Evolutionary conservation across 2,113 vertebrate genomes (phyloP), one percentile per base, ranked within the genome.

Genomic region (Manacus vitellinus): DNA sequence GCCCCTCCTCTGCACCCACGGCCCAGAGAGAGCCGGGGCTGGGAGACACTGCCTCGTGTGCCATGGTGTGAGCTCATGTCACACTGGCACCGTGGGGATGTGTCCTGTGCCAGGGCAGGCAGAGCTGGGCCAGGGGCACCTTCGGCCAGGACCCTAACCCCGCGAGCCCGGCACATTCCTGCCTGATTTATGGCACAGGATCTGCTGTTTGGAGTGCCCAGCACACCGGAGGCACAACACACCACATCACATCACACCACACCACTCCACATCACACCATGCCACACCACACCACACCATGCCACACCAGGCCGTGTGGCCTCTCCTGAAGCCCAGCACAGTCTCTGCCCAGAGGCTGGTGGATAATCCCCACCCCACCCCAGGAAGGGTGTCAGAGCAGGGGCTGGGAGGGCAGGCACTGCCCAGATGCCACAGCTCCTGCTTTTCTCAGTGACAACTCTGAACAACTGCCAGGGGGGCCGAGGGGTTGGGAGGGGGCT

Each of bases 181-280:
- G 87, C 49, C 66, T 95, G 93, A 96, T 96, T 96, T 92, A 97
- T 66, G 85, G 93, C 14, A 2, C 75, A 52, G 84, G 86, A 91
- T 37, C 10, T 41, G 94, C 82, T 2, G 43, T 86, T 25, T 56
- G 7, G 47, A 63, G 93, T 39, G 6, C 52, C 62, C 52, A 9
- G 83, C 78, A 88, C 2, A 67, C 80, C 15, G 14, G 21, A 85
- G 59, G 61, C 59, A 41, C 78, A 30, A 27, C 39, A 39, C 10
- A 30, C 52, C 15, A 30, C 52, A 54, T 28, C 27, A 41, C 12
- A 39, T 10, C 39, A 39, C 10, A 10, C 37, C 37, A 39, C 5
- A 39, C 37, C 37, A 39, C 37, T n/a, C n/a, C n/a, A n/a, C 21
- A 8, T 33, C 31, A 17, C 4, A 7, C 35, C 58, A 44, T 9